Evolutionary conservation across 2,888 invertebrate genomes (phyloP), one percentile per base, ranked within the genome.

Genomic region (Netelia inedita): DNA sequence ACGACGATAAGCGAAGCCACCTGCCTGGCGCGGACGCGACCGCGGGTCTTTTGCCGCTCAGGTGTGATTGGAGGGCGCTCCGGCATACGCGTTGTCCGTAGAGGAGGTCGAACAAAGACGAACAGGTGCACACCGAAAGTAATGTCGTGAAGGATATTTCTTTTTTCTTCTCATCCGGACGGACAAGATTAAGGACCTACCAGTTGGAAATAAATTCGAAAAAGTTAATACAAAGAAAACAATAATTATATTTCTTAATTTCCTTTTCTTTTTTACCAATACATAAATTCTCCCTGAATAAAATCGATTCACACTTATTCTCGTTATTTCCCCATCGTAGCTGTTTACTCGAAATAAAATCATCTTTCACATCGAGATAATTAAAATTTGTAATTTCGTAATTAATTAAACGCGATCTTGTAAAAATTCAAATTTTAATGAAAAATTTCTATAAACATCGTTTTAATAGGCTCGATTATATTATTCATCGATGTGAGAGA

Each of bases 41-140:
- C 74, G 46, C 80, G 61, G 72, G 72, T 73, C 80, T 43, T 68
- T 76, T 35, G 46, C 55, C 68, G 75, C 28, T 84, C 84, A 63
- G 84, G 72, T 78, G 76, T 78, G 76, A 84, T 84, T 76, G 57
- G 71, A 65, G 76, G 55, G 19, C 71, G 76, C 57, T 50, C 21
- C 10, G 43, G 53, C 8, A 16, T 66, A 65, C 50, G 55, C 28
- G 55, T 21, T 55, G 57, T 72, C n/a, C 46, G 16, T 68, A 65
- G 65, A 71, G 63, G 65, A 72, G 79, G 66, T 80, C 79, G 61
- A 66, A 65, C 65, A 16, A 71, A 55, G 61, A 55, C n/a, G 43
- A 81, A 84, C 81, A 84, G 84, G 84, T 84, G 84, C 84, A 75
- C n/a, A 50, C 65, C 21, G 81, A 68, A 78, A 68, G 73, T 81